phyloP scores from a whole-genome alignment of 2,113 vertebrate species.

The Aldabrachelys gigantea region DNA sequence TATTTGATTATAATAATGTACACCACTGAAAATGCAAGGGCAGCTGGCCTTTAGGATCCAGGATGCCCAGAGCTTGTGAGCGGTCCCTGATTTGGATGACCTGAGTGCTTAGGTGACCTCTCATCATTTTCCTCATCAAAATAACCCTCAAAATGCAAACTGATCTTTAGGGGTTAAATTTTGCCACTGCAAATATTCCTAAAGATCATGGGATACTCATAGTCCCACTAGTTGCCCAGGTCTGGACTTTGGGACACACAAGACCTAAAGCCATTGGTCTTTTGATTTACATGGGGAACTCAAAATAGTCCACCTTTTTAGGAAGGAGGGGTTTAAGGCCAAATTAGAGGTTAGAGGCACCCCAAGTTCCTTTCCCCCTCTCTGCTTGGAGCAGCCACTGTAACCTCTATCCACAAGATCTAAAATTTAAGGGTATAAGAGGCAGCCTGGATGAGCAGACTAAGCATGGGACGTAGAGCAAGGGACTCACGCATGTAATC shows the following conservation, averaged over 20 bases:
- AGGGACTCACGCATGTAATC: neutral
- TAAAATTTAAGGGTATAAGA: neutral
- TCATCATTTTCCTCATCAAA: neutral
- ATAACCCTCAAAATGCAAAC: neutral
- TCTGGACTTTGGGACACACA: neutral
- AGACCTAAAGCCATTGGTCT: neutral
- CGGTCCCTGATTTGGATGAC: neutral
- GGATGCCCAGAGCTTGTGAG: neutral
- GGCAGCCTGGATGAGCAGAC: neutral
- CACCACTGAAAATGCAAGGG: rapidly evolving
- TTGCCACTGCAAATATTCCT: neutral
- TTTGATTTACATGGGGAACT: neutral
- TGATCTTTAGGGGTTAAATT: neutral
- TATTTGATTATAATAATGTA: neutral
- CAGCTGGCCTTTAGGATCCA: neutral
- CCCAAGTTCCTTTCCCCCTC: neutral
- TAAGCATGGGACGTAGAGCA: neutral
- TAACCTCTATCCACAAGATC: neutral
- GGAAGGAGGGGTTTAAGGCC: neutral
- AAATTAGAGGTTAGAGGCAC: neutral
- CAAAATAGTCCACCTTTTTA: neutral
- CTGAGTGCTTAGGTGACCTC: neutral
- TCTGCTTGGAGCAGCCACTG: neutral
- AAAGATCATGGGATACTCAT: neutral
- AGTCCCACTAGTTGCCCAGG: neutral